Conservation (phyloP, 2,113 vertebrate genomes). For the Herpetotheres cachinnans region DNA sequence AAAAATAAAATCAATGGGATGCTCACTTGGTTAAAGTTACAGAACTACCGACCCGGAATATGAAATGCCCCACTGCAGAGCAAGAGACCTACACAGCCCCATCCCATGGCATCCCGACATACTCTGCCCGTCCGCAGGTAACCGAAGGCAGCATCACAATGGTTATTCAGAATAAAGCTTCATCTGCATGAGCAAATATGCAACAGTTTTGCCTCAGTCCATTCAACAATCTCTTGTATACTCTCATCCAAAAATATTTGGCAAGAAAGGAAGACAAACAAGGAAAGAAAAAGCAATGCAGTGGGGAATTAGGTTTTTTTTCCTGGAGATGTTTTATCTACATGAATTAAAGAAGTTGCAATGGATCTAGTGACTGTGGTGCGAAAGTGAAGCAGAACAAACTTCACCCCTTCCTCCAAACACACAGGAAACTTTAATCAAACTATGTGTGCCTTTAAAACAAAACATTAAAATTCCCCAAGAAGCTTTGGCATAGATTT, state of each 20-base stretch:
- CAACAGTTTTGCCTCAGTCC: slow-evolving; percentile 5
- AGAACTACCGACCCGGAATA: neutral
- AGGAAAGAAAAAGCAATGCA: neutral
- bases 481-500: neutral
- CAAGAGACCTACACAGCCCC: neutral
- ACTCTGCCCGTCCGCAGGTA: neutral
- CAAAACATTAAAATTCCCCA: neutral
- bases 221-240: neutral
- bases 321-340: neutral
- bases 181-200: neutral
- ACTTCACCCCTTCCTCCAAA: neutral
- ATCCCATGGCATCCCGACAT: fast-evolving
- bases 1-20: neutral
- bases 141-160: neutral
- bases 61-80: neutral
- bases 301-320: neutral
- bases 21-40: neutral
- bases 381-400: neutral
- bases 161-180: neutral
- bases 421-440: neutral
- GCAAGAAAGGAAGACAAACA: neutral
- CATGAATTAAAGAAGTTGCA: neutral
- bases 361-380: neutral
- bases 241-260: neutral
- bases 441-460: neutral